phyloP scores from a whole-genome alignment of 2,113 vertebrate genomes.

The Rhynchomys soricoides region DNA sequence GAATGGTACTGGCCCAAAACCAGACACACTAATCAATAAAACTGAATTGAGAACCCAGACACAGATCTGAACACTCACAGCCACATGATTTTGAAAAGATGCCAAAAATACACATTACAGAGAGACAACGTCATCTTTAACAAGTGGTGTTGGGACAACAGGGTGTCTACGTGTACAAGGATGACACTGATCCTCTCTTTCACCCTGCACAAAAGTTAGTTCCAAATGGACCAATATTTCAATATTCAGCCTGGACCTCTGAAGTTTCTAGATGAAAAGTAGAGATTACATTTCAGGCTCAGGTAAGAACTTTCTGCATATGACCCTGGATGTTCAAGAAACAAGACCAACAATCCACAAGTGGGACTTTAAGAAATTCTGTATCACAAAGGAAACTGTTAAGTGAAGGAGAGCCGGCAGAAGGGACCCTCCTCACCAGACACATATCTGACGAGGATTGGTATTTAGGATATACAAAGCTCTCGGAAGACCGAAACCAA shows the following conservation, averaged over 20 bases:
- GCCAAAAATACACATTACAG: neutral
- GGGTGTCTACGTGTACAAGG: neutral
- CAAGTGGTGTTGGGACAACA: neutral
- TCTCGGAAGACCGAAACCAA: neutral
- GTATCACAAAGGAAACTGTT: neutral
- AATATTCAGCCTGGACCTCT: neutral
- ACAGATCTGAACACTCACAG: neutral
- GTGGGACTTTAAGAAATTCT: neutral
- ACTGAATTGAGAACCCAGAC: neutral
- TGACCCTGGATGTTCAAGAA: neutral
- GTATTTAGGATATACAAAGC: neutral
- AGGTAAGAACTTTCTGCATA: neutral
- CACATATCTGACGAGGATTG: neutral
- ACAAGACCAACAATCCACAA: neutral
- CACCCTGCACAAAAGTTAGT: neutral
- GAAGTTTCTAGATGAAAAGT: neutral
- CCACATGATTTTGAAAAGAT: neutral
- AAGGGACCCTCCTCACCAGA: neutral
- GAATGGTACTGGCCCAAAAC: neutral
- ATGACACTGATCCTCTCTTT: too few species aligned
- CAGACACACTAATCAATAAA: neutral
- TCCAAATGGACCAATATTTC: neutral
- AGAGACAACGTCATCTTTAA: neutral
- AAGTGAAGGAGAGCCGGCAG: neutral
- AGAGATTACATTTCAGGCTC: neutral